Evolutionary conservation across 2,888 invertebrate species (phyloP).

Genomic region (Lepidochitona cinerea): DNA sequence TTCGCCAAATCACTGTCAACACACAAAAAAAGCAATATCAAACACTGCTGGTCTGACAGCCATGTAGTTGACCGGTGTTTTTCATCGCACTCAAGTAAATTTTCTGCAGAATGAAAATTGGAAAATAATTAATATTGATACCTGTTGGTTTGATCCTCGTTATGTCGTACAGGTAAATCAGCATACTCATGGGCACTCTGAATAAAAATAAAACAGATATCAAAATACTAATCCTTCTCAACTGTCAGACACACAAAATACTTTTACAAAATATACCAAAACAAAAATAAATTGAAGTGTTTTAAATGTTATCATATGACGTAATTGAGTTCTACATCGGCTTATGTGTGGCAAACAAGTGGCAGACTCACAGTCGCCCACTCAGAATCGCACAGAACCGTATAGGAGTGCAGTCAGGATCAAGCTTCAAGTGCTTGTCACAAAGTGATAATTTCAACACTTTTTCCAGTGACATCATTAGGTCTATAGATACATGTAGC

Average conservation of each 20-base stretch:
- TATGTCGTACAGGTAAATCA: slow-evolving; percentile 96
- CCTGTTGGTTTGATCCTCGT: slow-evolving; percentile 95
- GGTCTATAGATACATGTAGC: too few relatives aligned
- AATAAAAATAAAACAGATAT: background rate
- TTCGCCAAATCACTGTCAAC: slow-evolving; percentile 83
- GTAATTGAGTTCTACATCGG: too few relatives aligned
- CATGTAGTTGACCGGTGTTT: background rate
- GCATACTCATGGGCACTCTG: slow-evolving; percentile 88
- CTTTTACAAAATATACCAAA: background rate
- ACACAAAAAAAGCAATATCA: background rate
- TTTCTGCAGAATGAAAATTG: background rate
- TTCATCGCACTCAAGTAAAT: background rate
- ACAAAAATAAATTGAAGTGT: too few relatives aligned
- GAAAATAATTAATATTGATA: too few relatives aligned
- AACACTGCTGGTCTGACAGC: background rate
- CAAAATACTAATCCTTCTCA: background rate
- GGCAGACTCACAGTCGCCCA: too few relatives aligned
- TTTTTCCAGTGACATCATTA: too few relatives aligned
- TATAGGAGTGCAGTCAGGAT: too few relatives aligned
- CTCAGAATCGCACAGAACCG: too few relatives aligned
- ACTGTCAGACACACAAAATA: background rate
- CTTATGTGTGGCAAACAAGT: too few relatives aligned
- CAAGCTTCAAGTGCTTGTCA: too few relatives aligned
- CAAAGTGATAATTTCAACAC: too few relatives aligned
- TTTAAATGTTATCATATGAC: too few relatives aligned